Evolutionary conservation across 2,797 vertebrate genomes (phyloP).

Genomic region (Bryconaethiops microstoma): DNA sequence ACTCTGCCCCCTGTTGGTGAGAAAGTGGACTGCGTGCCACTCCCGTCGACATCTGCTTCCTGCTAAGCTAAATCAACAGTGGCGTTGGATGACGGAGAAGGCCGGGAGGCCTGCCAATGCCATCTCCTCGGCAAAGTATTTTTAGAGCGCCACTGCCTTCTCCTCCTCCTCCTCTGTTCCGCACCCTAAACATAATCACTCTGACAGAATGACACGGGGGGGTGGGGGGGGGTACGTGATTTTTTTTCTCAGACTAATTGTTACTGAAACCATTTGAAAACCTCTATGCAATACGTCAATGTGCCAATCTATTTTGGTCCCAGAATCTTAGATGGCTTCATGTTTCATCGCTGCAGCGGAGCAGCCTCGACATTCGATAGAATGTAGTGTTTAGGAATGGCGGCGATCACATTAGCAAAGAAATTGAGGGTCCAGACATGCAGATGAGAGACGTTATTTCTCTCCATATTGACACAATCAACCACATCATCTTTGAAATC

Average conservation of each 20-base stretch:
- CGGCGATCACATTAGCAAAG: not conserved
- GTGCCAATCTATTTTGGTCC: conserved; percentile 34
- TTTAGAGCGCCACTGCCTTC: conserved; percentile 54
- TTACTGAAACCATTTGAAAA: conserved; percentile 49
- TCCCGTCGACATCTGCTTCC: conserved; percentile 46
- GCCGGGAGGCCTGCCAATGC: conserved; percentile 51
- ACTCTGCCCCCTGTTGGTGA: conserved; percentile 49
- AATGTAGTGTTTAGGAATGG: conserved; percentile 1
- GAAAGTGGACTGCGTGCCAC: conserved; percentile 2
- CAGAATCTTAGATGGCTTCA: conserved; percentile 14
- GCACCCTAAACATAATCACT: conserved; percentile 53
- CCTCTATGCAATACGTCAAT: conserved; percentile 6
- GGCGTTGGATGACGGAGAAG: conserved; percentile 48
- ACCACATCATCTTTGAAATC: conserved; percentile 2
- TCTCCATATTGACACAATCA: conserved; percentile 7
- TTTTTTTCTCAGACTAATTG: conserved; percentile 53
- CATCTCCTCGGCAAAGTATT: conserved; percentile 53
- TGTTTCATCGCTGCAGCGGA: not conserved
- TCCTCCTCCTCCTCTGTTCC: conserved; percentile 48
- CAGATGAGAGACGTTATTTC: conserved; percentile 8
- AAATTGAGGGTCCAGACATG: conserved; percentile 13
- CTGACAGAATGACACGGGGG: conserved; percentile 53
- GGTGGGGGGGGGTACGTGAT: conserved; percentile 33
- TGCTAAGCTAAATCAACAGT: conserved; percentile 52
- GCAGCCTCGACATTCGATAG: conserved; percentile 1